A percentile compares a stretch with the other conserved stretches of the same genome.
These are phyloP conservation scores for Drosophila equinoxialis DNA, from an alignment of 1,140 invertebrate genomes.

Conservation along the genomic window DNA sequence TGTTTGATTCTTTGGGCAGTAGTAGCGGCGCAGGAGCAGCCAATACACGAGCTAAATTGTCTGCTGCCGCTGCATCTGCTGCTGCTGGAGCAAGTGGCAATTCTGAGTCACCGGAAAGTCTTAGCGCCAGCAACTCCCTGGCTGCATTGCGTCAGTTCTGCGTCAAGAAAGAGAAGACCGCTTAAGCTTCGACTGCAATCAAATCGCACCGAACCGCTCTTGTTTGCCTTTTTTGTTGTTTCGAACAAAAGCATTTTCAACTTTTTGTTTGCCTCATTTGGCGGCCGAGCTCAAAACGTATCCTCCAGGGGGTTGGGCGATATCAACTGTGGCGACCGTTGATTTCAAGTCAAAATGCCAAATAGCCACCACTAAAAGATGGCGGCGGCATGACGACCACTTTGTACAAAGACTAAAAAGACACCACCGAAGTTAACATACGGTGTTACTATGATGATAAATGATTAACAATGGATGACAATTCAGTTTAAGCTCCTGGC, in stretches of 20 bases:
- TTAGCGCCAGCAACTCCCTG: constrained; percentile 71
- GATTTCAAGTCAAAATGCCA: constrained; percentile 39
- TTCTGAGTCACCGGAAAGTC: constrained; percentile 68
- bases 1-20: constrained; percentile 88
- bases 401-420: constrained; percentile 37
- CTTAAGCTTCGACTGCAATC: constrained; percentile 58
- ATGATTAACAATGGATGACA: constrained; percentile 24
- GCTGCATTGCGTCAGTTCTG: constrained; percentile 80
- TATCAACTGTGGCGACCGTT: constrained; percentile 6
- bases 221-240: constrained; percentile 78
- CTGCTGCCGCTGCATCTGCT: constrained; percentile 50
- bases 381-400: constrained; percentile 43
- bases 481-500: constrained; percentile 16
- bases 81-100: constrained; percentile 8
- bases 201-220: constrained; percentile 45
- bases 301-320: constrained; percentile 15
- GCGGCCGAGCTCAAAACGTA: constrained; percentile 3
- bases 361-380: constrained; percentile 13
- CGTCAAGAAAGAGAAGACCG: constrained; percentile 82
- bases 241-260: constrained; percentile 72
- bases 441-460: constrained; percentile 12
- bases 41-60: constrained; percentile 60
- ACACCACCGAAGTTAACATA: constrained; percentile 14
- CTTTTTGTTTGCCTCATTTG: constrained; percentile 68
- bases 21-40: constrained; percentile 42